A percentile compares a stretch with the other conserved stretches of the same genome.
phyloP scores from a whole-genome alignment of 2,113 vertebrate species.

The Callocephalon fimbriatum region DNA sequence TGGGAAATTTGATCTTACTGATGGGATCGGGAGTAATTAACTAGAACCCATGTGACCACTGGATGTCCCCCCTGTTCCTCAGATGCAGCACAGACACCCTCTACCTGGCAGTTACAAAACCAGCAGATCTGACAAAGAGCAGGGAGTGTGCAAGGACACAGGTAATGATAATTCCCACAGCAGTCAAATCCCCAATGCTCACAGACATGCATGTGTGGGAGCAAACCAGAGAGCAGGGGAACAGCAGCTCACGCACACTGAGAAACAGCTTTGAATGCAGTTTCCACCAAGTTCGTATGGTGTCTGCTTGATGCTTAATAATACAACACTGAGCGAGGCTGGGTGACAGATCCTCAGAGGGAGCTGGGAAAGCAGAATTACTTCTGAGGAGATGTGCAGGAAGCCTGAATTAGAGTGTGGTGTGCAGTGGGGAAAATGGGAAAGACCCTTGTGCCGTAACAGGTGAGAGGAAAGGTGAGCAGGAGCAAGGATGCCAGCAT shows the following conservation, averaged over 20 bases:
- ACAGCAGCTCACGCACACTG: background rate
- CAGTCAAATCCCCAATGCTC: rapidly evolving
- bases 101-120: background rate
- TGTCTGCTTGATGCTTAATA: background rate
- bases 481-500: background rate
- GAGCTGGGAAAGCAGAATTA: background rate
- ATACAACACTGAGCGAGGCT: background rate
- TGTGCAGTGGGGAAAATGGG: background rate
- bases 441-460: background rate
- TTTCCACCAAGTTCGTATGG: background rate
- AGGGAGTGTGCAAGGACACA: background rate
- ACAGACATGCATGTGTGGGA: rapidly evolving
- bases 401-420: background rate
- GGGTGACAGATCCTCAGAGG: background rate
- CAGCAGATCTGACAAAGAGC: background rate
- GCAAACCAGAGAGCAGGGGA: background rate
- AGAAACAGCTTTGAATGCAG: background rate
- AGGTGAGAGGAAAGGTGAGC: background rate
- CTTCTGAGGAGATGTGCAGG: background rate
- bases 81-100: background rate
- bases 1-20: background rate
- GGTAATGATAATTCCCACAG: background rate
- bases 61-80: slow-evolving; percentile 80
- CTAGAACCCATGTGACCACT: slow-evolving; percentile 70
- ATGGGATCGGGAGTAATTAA: slow-evolving; percentile 65